Percentiles rank a stretch among this genome's conserved stretches.
Evolutionary conservation across 1,140 invertebrate species (phyloP).

Genomic region (Drosophila prosaltans): DNA sequence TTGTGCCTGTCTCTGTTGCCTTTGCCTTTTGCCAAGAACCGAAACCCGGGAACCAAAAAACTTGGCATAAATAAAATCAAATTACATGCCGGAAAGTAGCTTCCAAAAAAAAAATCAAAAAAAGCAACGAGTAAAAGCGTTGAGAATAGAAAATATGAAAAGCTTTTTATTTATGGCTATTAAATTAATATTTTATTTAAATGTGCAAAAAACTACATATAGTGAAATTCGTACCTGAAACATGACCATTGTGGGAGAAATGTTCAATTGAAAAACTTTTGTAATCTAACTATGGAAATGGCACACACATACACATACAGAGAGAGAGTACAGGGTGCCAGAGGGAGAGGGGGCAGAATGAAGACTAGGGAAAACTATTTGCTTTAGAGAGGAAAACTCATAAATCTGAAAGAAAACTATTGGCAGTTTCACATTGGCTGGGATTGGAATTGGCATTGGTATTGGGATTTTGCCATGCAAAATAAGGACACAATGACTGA

Average conservation of each 20-base stretch:
- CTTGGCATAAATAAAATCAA: slow-evolving; percentile 53
- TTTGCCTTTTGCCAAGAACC: not conserved
- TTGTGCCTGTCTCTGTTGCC: not conserved
- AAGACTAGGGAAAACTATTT: slow-evolving; percentile 53
- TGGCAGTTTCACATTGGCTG: slow-evolving; percentile 35
- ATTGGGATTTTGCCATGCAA: slow-evolving; percentile 24
- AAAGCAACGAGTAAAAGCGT: not conserved
- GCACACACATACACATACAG: slow-evolving; percentile 22
- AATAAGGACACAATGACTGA: slow-evolving; percentile 7
- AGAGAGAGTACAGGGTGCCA: too few relatives aligned
- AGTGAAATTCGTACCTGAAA: slow-evolving; percentile 49
- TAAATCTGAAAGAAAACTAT: slow-evolving; percentile 68
- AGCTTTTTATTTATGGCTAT: slow-evolving; percentile 14
- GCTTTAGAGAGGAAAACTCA: slow-evolving; percentile 54
- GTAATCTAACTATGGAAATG: slow-evolving; percentile 77
- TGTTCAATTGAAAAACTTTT: slow-evolving; percentile 78
- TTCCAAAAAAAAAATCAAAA: slow-evolving; percentile 34
- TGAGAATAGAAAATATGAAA: slow-evolving; percentile 16
- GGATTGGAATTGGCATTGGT: slow-evolving; percentile 9
- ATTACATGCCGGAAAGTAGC: slow-evolving; percentile 29
- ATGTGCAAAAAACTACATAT: slow-evolving; percentile 32
- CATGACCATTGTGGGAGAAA: slow-evolving; percentile 33
- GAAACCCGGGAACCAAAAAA: slow-evolving; percentile 40
- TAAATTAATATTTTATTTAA: slow-evolving; percentile 25
- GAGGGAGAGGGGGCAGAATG: not conserved